Evolutionary conservation across 2,113 vertebrate genomes (phyloP).

Genomic region (Podarcis raffonei): DNA sequence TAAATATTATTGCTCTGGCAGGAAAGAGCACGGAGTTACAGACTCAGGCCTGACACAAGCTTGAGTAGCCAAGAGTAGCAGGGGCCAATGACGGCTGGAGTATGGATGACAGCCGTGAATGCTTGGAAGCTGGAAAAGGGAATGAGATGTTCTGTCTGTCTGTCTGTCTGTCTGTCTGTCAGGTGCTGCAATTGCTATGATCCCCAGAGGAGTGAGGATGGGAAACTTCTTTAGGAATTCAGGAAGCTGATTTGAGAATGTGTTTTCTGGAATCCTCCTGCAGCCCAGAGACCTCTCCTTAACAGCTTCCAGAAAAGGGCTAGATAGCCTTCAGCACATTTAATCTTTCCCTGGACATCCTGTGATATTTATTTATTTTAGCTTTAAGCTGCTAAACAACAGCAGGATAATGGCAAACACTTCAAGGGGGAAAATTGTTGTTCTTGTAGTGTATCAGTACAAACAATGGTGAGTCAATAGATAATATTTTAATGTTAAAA

Average conservation of each 20-base stretch:
- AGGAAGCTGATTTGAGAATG: background rate
- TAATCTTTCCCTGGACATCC: background rate
- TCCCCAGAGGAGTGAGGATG: background rate
- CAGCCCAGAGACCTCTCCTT: background rate
- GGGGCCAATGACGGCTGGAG: background rate
- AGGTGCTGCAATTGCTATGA: background rate
- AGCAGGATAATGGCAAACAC: conserved; percentile 46
- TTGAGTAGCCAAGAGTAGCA: background rate
- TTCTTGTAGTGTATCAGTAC: conserved; percentile 63
- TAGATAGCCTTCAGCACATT: background rate
- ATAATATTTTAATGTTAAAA: conserved; percentile 66
- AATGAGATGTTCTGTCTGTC: background rate
- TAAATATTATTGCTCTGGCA: background rate
- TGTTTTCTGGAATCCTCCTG: background rate
- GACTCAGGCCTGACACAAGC: background rate
- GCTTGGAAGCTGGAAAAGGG: background rate
- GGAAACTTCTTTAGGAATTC: background rate
- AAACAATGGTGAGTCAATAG: conserved; percentile 70
- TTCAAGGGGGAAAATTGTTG: conserved; percentile 67
- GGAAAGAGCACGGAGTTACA: background rate
- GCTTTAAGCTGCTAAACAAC: background rate
- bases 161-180: background rate
- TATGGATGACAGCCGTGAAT: background rate
- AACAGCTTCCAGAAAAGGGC: background rate
- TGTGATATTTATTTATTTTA: background rate